Base-by-base conservation (phyloP, 2,888 invertebrate species). In the Slavum lentiscoides region DNA sequence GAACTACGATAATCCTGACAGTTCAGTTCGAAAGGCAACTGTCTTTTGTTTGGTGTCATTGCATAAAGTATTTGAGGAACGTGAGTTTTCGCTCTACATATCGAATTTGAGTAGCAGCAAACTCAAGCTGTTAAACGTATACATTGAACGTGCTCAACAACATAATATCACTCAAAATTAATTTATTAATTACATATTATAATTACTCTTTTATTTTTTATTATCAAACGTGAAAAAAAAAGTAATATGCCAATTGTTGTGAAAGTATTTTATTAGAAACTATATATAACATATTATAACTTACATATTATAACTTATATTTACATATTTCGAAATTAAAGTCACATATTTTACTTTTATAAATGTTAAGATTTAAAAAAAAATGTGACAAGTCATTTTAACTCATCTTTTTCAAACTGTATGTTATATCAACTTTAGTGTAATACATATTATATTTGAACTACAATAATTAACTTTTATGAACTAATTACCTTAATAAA, bases 1-100 rank as follows among this genome's bases (percentile, higher is more conserved):
- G 90, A 95, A 96, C 83, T 96, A 97, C 80, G 97, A 98, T 86
- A 94, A 97, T 87, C 89, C 90, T 80, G 95, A 97, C 87, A 96
- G 96, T 81, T 92, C 94, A 84, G 96, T 98, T 43, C 91, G 98
- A 70, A 98, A 98, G 87, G 96, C 97, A 84, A 95, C 96, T 19
- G 96, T 98, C 21, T 97, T 98, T 88, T 97, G 97, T 86, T 95
- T 98, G 91, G 98, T 98, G 5, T 94, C 96, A 69, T 91, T 98
- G 85, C 95, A 98, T 85, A 91, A 93, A 85, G 92, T 92, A 62
- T 92, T 96, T 13, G 97, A 97, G 0, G 95, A 96, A 85, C 74
- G 74, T 53, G 80, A 82, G 67, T 94, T 93, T 39, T 89, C 91
- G 58, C 94, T 95, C 5, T 94, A 95, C 86, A 90, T 97, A 82